phyloP scores from a whole-genome alignment of 2,113 vertebrate genomes.

The Pionites leucogaster region DNA sequence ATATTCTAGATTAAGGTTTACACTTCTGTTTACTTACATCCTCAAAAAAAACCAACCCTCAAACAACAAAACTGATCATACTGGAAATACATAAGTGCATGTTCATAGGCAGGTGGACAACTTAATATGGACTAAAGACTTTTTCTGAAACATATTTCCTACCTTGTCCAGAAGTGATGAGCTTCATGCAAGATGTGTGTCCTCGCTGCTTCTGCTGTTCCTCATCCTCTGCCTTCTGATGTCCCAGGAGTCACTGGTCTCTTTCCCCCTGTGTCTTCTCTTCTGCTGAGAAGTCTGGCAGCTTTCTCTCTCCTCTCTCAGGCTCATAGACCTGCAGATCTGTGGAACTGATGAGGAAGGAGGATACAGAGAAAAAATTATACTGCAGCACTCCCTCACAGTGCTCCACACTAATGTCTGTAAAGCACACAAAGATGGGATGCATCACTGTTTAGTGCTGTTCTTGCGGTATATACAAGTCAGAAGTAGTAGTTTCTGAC shows the following conservation, averaged over 20 bases:
- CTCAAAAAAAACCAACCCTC: not conserved
- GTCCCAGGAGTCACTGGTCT: not conserved
- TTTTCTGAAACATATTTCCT: not conserved
- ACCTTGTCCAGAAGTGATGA: not conserved
- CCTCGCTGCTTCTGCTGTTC: not conserved
- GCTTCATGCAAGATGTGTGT: not conserved
- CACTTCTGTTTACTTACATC: not conserved
- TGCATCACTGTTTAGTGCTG: not conserved
- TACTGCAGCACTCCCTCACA: not conserved
- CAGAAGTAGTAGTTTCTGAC: not conserved
- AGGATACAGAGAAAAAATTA: not conserved
- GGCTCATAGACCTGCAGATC: not conserved
- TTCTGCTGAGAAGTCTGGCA: rapidly evolving
- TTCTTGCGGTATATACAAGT: not conserved
- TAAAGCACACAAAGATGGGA: not conserved
- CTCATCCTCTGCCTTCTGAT: not conserved
- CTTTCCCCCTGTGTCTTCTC: not conserved
- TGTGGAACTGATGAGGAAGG: not conserved
- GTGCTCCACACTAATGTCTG: not conserved
- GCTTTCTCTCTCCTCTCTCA: not conserved
- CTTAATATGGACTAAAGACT: not conserved
- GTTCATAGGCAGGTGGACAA: not conserved
- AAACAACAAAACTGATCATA: not conserved
- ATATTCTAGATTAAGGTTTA: not conserved
- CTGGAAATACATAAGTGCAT: not conserved